Percentiles rank a stretch among this genome's conserved stretches.
Evolutionary conservation across 2,113 vertebrate species (phyloP).

Genomic region (Microtus oregoni): DNA sequence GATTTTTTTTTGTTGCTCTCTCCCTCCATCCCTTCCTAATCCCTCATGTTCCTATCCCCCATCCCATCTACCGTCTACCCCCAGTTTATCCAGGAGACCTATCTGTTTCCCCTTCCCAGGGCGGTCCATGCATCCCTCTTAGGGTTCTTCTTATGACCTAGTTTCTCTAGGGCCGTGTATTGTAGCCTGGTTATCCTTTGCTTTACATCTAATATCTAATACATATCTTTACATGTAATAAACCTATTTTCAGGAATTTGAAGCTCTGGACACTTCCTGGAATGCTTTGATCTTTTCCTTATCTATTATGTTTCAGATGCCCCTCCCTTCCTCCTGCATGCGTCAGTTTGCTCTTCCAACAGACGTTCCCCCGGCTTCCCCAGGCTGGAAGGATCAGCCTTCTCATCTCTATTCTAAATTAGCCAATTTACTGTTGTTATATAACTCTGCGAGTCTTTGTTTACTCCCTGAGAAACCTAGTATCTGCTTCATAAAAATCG

Average conservation of each 20-base stretch:
- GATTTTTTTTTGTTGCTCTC: no score
- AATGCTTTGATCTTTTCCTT: neutral
- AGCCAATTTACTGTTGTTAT: neutral
- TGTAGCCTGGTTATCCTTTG: no score
- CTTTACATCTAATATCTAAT: no score
- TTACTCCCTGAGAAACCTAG: constrained; percentile 38
- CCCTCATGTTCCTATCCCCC: no score
- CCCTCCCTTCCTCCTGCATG: neutral
- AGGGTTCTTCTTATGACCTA: no score
- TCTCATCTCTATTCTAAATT: neutral
- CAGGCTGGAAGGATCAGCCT: neutral
- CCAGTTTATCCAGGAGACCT: no score
- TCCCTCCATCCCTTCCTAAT: no score
- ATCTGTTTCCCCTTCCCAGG: no score
- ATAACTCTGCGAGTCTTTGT: neutral
- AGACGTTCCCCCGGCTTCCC: neutral
- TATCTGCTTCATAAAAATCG: constrained; percentile 26
- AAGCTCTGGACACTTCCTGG: neutral
- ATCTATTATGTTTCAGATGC: neutral
- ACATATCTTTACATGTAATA: neutral
- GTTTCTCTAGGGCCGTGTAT: no score
- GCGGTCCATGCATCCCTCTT: no score
- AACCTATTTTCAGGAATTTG: neutral
- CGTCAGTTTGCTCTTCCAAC: neutral
- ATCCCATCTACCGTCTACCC: no score